phyloP scores from a whole-genome alignment of 2,888 invertebrate genomes.

The Leptarthrus brevirostris region DNA sequence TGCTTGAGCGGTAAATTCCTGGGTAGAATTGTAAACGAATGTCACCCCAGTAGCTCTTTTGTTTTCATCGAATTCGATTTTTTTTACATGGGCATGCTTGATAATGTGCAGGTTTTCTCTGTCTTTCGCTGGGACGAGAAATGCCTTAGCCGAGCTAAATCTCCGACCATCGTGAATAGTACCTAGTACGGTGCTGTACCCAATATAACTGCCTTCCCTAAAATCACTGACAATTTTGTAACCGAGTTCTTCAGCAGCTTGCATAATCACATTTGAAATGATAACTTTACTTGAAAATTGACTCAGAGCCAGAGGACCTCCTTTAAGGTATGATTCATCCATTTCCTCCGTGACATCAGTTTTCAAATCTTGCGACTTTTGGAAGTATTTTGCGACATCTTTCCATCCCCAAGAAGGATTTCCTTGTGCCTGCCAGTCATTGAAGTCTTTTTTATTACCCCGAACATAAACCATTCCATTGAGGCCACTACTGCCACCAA shows the following conservation, averaged over 20 bases:
- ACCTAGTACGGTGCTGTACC: constrained; percentile 78
- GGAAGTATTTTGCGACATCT: constrained; percentile 67
- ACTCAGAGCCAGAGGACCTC: constrained; percentile 64
- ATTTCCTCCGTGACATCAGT: neutral
- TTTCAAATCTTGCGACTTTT: constrained; percentile 69
- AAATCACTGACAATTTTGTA: constrained; percentile 72
- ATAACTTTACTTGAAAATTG: constrained; percentile 55
- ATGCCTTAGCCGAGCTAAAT: constrained; percentile 83
- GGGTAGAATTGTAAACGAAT: constrained; percentile 60
- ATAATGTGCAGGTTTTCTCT: constrained; percentile 53
- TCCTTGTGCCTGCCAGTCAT: constrained; percentile 70
- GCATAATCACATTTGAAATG: constrained; percentile 71
- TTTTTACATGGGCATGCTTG: constrained; percentile 51
- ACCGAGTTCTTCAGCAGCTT: constrained; percentile 76
- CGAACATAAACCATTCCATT: constrained; percentile 74
- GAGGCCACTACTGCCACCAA: constrained; percentile 73
- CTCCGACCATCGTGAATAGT: constrained; percentile 78
- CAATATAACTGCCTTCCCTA: constrained; percentile 72
- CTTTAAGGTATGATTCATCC: neutral
- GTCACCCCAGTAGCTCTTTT: constrained; percentile 68
- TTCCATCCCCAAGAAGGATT: constrained; percentile 71
- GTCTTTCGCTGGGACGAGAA: constrained; percentile 67
- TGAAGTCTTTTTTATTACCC: constrained; percentile 70
- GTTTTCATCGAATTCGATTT: constrained; percentile 56
- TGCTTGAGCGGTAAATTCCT: neutral